phyloP scores from a whole-genome alignment of 1,140 invertebrate genomes.

The Aporrectodea caliginosa region DNA sequence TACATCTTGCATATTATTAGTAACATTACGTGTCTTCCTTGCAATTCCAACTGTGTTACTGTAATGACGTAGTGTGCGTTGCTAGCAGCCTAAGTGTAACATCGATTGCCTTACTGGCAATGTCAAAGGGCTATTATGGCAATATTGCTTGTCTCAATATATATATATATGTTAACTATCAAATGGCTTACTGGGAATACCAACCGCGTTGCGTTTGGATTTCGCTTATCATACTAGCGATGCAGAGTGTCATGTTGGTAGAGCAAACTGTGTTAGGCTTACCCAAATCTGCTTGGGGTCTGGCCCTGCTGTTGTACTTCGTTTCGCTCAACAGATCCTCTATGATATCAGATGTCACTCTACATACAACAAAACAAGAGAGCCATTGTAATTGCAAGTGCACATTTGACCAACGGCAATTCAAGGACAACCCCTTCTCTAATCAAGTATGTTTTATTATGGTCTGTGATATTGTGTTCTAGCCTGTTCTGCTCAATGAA shows the following conservation, averaged over 20 bases:
- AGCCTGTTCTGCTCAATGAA: neutral
- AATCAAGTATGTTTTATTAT: too few relatives aligned
- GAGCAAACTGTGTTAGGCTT: too few relatives aligned
- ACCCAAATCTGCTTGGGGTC: constrained; percentile 21
- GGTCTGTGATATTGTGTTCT: neutral
- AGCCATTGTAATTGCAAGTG: neutral
- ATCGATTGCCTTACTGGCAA: neutral
- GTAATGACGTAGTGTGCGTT: too few relatives aligned
- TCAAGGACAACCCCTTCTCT: neutral
- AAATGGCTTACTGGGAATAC: neutral
- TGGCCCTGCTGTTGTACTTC: constrained; percentile 18
- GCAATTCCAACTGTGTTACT: too few relatives aligned
- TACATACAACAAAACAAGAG: neutral
- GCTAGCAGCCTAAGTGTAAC: too few relatives aligned
- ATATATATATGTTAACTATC: neutral
- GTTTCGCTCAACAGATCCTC: constrained; percentile 14
- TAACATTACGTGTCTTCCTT: too few relatives aligned
- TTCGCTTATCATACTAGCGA: neutral
- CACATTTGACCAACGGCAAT: neutral
- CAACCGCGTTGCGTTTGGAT: neutral
- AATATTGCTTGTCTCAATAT: neutral
- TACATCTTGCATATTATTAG: too few relatives aligned
- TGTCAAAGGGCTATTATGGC: neutral
- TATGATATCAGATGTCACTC: neutral
- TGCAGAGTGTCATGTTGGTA: too few relatives aligned